Percentiles rank a stretch among this genome's conserved stretches.
phyloP scores from a whole-genome alignment of 2,888 invertebrate species.

The Platycheirus rosarum region DNA sequence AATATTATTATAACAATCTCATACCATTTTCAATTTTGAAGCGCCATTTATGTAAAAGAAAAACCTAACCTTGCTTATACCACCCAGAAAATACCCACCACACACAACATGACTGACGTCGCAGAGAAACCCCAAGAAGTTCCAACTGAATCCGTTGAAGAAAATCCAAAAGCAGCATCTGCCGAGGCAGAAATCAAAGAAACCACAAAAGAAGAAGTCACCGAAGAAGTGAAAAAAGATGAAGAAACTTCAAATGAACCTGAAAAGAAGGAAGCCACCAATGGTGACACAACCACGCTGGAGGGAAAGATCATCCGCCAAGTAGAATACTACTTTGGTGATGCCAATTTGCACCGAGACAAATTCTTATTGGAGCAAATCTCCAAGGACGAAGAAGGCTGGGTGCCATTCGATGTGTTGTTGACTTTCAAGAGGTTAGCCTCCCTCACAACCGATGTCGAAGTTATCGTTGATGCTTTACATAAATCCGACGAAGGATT shows the following conservation, averaged over 20 bases:
- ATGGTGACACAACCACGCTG: slow-evolving; percentile 79
- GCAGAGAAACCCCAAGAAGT: slow-evolving; percentile 75
- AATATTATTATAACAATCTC: background rate
- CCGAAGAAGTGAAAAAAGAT: slow-evolving; percentile 18
- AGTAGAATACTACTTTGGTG: slow-evolving; percentile 88
- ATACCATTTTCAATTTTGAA: background rate
- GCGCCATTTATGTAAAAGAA: slow-evolving; percentile 12
- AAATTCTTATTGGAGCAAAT: slow-evolving; percentile 95
- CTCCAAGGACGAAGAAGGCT: slow-evolving; percentile 93
- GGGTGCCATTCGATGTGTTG: slow-evolving; percentile 93
- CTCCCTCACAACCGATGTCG: slow-evolving; percentile 86
- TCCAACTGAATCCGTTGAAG: slow-evolving; percentile 62
- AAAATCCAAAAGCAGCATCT: background rate
- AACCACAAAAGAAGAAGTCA: background rate
- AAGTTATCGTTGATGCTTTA: slow-evolving; percentile 89
- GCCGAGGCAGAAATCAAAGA: slow-evolving; percentile 4
- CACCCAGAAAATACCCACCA: slow-evolving; percentile 13
- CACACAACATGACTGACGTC: slow-evolving; percentile 79
- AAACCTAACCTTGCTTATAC: slow-evolving; percentile 46
- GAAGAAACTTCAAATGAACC: slow-evolving; percentile 22
- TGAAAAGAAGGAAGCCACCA: slow-evolving; percentile 51
- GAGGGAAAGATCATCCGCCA: slow-evolving; percentile 87
- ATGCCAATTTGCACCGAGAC: slow-evolving; percentile 95
- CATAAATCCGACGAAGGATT: slow-evolving; percentile 89
- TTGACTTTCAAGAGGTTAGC: slow-evolving; percentile 94